Evolutionary conservation across 53 echinoderm and acorn worm genomes (phyloP).

Genomic region (Temnopleurus reevesii): DNA sequence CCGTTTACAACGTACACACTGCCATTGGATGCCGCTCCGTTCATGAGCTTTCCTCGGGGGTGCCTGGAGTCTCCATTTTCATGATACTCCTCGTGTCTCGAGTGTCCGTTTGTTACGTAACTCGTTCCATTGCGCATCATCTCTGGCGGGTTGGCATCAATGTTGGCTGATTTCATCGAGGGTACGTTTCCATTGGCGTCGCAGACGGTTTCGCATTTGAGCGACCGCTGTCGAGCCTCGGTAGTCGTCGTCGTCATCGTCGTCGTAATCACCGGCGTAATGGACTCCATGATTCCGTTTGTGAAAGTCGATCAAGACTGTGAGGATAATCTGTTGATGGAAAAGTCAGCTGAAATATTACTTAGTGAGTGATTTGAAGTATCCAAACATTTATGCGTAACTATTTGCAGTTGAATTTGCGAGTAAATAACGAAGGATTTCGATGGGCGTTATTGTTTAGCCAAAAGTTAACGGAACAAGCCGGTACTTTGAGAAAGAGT

Average conservation of each 20-base stretch:
- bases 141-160: not conserved
- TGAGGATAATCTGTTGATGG: not conserved
- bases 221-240: not conserved
- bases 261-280: not conserved
- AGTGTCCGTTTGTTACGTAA: not conserved
- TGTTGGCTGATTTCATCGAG: conserved; percentile 48
- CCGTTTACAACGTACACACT: conserved; percentile 9
- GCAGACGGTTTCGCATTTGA: conserved; percentile 15
- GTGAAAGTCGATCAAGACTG: not conserved
- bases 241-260: conserved; percentile 9
- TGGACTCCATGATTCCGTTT: conserved; percentile 22
- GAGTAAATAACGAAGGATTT: not conserved
- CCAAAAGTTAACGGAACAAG: not conserved
- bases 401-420: not conserved
- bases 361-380: no score
- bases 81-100: not conserved
- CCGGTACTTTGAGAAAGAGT: not conserved
- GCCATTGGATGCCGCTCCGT: conserved; percentile 17
- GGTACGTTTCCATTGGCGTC: conserved; percentile 50
- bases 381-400: no score
- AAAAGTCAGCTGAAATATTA: conserved; percentile 4
- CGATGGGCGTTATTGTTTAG: not conserved
- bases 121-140: not conserved
- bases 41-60: not conserved
- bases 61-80: not conserved